Evolutionary conservation across 2,113 vertebrate genomes (phyloP).

Genomic region (Channa maculata): DNA sequence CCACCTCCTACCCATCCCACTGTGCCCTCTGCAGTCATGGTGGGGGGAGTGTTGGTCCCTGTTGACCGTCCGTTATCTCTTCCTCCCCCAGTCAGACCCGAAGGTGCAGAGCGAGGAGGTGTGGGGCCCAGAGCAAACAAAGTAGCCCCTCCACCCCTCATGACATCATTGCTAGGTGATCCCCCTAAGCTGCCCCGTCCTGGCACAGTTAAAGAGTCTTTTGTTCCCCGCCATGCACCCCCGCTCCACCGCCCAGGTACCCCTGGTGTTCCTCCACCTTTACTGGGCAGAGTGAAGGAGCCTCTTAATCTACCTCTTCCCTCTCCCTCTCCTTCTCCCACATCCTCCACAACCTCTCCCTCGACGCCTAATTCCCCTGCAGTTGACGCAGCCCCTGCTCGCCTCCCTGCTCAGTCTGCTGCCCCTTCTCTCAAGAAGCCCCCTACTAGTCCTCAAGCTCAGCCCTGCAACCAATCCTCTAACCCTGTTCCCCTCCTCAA

Average conservation of each 20-base stretch:
- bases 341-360: conserved; percentile 69
- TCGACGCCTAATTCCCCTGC: conserved; percentile 75
- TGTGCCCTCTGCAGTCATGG: conserved; percentile 80
- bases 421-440: conserved; percentile 57
- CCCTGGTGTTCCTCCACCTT: conserved; percentile 79
- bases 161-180: conserved; percentile 76
- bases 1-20: conserved; percentile 53
- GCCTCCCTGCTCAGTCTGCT: conserved; percentile 28
- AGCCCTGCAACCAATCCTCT: conserved; percentile 60
- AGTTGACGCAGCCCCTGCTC: conserved; percentile 57
- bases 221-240: conserved; percentile 79
- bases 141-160: conserved; percentile 67
- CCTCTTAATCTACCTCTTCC: conserved; percentile 70
- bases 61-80: conserved; percentile 73
- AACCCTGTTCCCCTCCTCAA: conserved; percentile 72
- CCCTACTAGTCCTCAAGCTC: conserved; percentile 62
- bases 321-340: conserved; percentile 62
- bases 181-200: conserved; percentile 80
- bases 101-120: conserved; percentile 62
- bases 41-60: conserved; percentile 81
- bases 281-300: conserved; percentile 84
- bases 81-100: conserved; percentile 65
- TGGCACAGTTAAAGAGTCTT: conserved; percentile 90
- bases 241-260: conserved; percentile 80
- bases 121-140: conserved; percentile 61